phyloP scores from a whole-genome alignment of 2,888 invertebrate genomes.

The Drosophila lutescens region DNA sequence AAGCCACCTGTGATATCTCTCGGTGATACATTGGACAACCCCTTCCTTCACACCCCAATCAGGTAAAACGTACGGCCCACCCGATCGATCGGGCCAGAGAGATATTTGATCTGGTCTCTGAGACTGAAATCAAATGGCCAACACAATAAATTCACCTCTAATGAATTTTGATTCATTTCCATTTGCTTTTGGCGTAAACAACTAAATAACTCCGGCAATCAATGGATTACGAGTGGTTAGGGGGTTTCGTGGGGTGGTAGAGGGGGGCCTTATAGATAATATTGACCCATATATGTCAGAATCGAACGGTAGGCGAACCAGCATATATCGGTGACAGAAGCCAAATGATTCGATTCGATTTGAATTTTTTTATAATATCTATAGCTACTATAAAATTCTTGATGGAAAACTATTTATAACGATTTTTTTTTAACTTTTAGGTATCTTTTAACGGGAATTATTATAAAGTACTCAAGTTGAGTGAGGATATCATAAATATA shows the following conservation, averaged over 20 bases:
- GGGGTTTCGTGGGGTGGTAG: no score
- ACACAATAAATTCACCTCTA: slow-evolving; percentile 73
- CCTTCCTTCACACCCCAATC: slow-evolving; percentile 13
- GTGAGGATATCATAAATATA: no score
- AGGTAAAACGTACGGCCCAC: slow-evolving; percentile 1
- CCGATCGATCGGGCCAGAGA: slow-evolving; percentile 4
- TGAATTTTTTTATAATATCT: background rate
- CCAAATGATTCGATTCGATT: slow-evolving; percentile 1
- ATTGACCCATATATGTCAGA: slow-evolving; percentile 11
- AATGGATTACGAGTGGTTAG: slow-evolving; percentile 52
- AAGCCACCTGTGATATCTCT: slow-evolving; percentile 42
- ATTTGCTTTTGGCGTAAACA: slow-evolving; percentile 66
- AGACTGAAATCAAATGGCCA: slow-evolving; percentile 37
- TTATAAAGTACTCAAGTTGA: no score
- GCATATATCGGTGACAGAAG: slow-evolving; percentile 6
- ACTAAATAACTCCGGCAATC: slow-evolving; percentile 60
- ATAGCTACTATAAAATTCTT: background rate
- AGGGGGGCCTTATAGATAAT: slow-evolving; percentile 24
- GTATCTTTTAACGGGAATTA: background rate
- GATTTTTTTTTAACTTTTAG: background rate
- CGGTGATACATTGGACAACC: slow-evolving; percentile 15
- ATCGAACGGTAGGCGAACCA: slow-evolving; percentile 4
- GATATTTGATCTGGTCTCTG: slow-evolving; percentile 50
- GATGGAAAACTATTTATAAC: background rate
- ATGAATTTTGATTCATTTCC: slow-evolving; percentile 76